These are phyloP conservation scores for Paguma larvata DNA, from an alignment of 2,797 vertebrate genomes.

Conservation along the genomic window DNA sequence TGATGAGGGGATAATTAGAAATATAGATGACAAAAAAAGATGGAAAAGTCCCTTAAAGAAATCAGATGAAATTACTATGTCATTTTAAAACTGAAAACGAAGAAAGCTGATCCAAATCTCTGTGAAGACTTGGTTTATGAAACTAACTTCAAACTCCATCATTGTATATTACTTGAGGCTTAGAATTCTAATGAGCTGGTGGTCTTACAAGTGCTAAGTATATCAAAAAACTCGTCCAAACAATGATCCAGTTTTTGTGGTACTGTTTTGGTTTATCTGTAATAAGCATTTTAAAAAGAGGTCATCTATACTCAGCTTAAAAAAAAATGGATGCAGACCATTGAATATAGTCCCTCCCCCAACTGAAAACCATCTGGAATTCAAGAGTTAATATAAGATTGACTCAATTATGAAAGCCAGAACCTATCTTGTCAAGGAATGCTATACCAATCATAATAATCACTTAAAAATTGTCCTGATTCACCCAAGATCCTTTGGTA, in stretches of 20 bases:
- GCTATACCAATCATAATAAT: background rate
- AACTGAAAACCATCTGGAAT: background rate
- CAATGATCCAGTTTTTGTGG: background rate
- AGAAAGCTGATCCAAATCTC: background rate
- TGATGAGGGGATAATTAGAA: background rate
- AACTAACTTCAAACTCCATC: background rate
- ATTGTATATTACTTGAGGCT: background rate
- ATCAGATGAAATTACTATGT: background rate
- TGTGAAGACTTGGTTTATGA: background rate
- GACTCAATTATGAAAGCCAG: background rate
- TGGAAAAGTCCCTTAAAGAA: background rate
- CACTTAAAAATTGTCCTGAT: background rate
- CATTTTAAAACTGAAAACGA: slow-evolving; percentile 4
- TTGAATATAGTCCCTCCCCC: background rate
- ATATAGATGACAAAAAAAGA: background rate
- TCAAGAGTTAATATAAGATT: slow-evolving; percentile 22
- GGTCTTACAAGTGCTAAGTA: background rate
- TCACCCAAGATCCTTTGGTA: background rate
- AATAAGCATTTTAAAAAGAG: background rate
- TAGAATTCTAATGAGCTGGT: background rate
- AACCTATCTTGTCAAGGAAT: background rate
- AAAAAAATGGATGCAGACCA: background rate
- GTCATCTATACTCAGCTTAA: background rate
- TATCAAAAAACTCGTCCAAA: background rate
- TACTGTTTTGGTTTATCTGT: background rate